Conservation (phyloP, 1,140 invertebrate species). For the Amphibalanus amphitrite region DNA sequence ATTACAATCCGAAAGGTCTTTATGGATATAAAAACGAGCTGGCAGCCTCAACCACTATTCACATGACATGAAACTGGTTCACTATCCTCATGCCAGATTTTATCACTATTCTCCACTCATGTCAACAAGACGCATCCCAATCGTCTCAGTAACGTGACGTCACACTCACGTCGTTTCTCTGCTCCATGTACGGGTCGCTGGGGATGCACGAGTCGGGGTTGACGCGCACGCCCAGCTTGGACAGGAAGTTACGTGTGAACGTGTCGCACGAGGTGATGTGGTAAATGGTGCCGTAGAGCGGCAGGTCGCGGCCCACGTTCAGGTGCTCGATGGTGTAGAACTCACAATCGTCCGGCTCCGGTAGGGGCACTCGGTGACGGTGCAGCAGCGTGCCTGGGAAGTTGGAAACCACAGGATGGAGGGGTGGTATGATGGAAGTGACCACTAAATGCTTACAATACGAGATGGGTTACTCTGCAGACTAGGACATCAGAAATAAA, state of each 20-base stretch:
- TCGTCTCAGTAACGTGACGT: neutral
- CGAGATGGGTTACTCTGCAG: too few species aligned
- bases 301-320: conserved; percentile 54
- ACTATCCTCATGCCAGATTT: too few species aligned
- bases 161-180: conserved; percentile 26
- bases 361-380: conserved; percentile 53
- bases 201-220: conserved; percentile 44
- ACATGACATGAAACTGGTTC: too few species aligned
- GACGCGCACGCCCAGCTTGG: conserved; percentile 61
- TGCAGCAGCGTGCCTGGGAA: conserved; percentile 46
- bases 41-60: too few species aligned
- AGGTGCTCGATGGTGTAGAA: conserved; percentile 58
- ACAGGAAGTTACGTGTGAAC: conserved; percentile 68
- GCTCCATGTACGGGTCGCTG: conserved; percentile 33
- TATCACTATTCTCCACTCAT: neutral
- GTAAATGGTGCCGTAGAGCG: conserved; percentile 56
- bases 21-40: too few species aligned
- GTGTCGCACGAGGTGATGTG: conserved; percentile 65
- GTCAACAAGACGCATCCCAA: too few species aligned
- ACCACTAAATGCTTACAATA: too few species aligned
- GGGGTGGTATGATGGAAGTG: too few species aligned
- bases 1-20: too few species aligned
- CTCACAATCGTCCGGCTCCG: conserved; percentile 42
- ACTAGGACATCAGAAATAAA: too few species aligned
- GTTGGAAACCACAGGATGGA: too few species aligned